Conservation (phyloP, 1,140 invertebrate genomes). For the Tribolium castaneum region DNA sequence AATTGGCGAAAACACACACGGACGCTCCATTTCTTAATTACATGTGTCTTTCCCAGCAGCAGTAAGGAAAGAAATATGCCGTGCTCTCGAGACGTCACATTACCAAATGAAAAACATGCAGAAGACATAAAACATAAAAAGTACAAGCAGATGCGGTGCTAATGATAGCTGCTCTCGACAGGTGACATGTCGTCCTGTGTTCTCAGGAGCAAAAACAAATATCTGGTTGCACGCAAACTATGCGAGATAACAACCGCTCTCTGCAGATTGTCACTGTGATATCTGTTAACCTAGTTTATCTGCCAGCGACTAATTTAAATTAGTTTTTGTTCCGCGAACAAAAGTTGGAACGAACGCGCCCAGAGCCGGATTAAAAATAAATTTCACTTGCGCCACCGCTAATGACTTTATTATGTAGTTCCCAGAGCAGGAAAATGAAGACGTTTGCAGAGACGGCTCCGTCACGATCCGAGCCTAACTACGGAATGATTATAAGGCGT, state of each 20-base stretch:
- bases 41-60: background rate
- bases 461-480: conserved; percentile 45
- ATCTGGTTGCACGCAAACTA: conserved; percentile 35
- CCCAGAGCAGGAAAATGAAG: conserved; percentile 44
- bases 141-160: conserved; percentile 38
- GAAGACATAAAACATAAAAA: conserved; percentile 34
- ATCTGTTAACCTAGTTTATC: conserved; percentile 19
- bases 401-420: conserved; percentile 50
- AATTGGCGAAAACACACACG: background rate
- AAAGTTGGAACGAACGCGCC: background rate
- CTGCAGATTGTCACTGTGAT: conserved; percentile 28
- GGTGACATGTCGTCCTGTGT: conserved; percentile 38
- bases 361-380: background rate
- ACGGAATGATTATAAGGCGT: conserved; percentile 43
- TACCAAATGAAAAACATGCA: conserved; percentile 2
- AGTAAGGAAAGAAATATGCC: conserved; percentile 8
- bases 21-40: conserved; percentile 18
- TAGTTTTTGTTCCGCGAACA: conserved; percentile 18
- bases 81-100: background rate
- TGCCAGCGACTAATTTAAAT: conserved; percentile 8
- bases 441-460: conserved; percentile 26
- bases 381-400: background rate
- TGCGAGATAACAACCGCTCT: conserved; percentile 37
- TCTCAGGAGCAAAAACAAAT: conserved; percentile 33
- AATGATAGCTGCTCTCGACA: conserved; percentile 46